Evolutionary conservation across 2,888 invertebrate species (phyloP).

Genomic region (Cheilosia variabilis): DNA sequence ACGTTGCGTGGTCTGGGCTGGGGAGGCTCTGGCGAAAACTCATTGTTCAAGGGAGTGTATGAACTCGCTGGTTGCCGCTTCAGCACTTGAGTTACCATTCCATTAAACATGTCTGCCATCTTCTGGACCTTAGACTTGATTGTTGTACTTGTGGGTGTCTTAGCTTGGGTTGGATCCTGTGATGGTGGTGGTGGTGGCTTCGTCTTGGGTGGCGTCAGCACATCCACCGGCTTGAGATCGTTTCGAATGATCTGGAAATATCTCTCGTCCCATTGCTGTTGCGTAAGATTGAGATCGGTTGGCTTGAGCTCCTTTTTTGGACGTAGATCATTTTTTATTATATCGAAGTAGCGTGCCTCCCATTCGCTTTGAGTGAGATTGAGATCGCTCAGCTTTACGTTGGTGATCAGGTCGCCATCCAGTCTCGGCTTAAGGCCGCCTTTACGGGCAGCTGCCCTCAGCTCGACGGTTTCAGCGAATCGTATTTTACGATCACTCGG

Average conservation of each 20-base stretch:
- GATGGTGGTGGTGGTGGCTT: neutral
- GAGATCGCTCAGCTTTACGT: slow-evolving; percentile 26
- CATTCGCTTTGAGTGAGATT: slow-evolving; percentile 29
- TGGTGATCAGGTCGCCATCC: neutral
- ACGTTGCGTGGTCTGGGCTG: slow-evolving; percentile 23
- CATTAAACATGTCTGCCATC: slow-evolving; percentile 81
- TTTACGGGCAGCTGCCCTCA: too few species aligned
- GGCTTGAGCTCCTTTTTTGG: slow-evolving; percentile 49
- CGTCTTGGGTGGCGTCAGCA: neutral
- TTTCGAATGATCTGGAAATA: slow-evolving; percentile 22
- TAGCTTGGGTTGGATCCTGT: neutral
- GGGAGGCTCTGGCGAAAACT: slow-evolving; percentile 43
- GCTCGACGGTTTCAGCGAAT: too few species aligned
- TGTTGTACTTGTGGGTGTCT: neutral
- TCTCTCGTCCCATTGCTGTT: slow-evolving; percentile 44
- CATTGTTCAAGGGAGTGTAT: slow-evolving; percentile 77
- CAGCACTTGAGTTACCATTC: slow-evolving; percentile 79
- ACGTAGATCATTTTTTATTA: slow-evolving; percentile 19
- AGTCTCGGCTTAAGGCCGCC: too few species aligned
- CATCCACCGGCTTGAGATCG: slow-evolving; percentile 13
- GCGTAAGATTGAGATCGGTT: slow-evolving; percentile 50
- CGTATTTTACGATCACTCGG: neutral
- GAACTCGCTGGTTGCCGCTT: slow-evolving; percentile 66
- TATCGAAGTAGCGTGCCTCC: slow-evolving; percentile 47
- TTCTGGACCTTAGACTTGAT: slow-evolving; percentile 79